These are phyloP conservation scores for Hydroisotoma schaefferi DNA, from an alignment of 2,888 invertebrate genomes.

Conservation along the genomic window DNA sequence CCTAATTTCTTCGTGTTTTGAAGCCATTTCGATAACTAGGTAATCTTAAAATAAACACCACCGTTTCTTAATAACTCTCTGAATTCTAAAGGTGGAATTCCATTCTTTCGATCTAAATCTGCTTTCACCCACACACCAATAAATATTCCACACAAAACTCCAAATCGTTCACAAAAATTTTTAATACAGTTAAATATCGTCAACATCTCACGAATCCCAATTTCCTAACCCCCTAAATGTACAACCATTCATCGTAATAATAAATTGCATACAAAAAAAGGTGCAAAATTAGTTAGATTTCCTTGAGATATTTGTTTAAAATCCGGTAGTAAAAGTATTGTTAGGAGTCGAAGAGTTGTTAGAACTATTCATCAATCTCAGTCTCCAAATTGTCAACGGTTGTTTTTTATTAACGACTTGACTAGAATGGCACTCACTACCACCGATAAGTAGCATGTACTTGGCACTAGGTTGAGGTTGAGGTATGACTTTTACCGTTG, in stretches of 20 bases:
- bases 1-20: too few relatives aligned
- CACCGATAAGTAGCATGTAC: conserved; percentile 44
- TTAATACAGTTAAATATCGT: background rate
- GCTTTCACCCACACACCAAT: background rate
- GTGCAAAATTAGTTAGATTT: background rate
- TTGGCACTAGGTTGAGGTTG: conserved; percentile 29
- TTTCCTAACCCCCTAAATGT: background rate
- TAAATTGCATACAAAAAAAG: background rate
- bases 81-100: too few relatives aligned
- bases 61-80: too few relatives aligned
- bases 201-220: background rate
- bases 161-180: background rate
- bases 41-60: too few relatives aligned
- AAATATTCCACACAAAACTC: background rate
- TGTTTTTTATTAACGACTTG: conserved; percentile 30
- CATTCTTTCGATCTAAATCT: background rate
- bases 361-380: conserved; percentile 8
- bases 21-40: too few relatives aligned
- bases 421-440: conserved; percentile 35
- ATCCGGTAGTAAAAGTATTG: conserved; percentile 5
- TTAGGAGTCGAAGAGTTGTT: background rate
- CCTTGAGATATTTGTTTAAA: background rate
- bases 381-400: conserved; percentile 43
- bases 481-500: background rate
- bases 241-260: background rate